Conservation (phyloP, 2,797 vertebrate genomes). For the Kryptolebias ocellatus region DNA sequence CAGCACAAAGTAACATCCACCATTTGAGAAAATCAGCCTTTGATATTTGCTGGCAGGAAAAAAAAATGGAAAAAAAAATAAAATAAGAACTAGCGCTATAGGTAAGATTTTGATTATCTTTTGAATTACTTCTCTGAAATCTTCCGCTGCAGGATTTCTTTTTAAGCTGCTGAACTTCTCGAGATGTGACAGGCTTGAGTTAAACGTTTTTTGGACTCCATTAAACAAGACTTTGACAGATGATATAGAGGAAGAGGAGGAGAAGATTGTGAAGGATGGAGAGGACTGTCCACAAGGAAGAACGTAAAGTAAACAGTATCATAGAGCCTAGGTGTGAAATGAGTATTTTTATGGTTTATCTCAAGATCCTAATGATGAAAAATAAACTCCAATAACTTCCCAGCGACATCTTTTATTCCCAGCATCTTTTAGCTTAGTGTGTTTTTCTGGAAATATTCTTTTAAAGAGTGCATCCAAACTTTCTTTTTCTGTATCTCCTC, state of each 20-base stretch:
- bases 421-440: not conserved
- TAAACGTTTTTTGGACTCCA: slow-evolving; percentile 40
- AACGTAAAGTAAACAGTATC: not conserved
- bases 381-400: not conserved
- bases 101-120: slow-evolving; percentile 19
- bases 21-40: slow-evolving; percentile 7
- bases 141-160: slow-evolving; percentile 29
- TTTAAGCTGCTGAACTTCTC: slow-evolving; percentile 27
- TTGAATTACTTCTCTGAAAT: slow-evolving; percentile 7
- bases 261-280: slow-evolving; percentile 12
- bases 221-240: slow-evolving; percentile 36
- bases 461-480: slow-evolving; percentile 5
- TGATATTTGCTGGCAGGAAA: not conserved
- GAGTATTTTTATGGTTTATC: not conserved
- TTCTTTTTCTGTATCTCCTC: slow-evolving; percentile 2
- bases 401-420: not conserved
- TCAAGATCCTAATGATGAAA: not conserved
- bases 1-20: slow-evolving; percentile 28
- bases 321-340: not conserved
- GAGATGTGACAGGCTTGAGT: slow-evolving; percentile 24
- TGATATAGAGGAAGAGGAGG: slow-evolving; percentile 13
- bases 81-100: slow-evolving; percentile 14
- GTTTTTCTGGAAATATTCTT: slow-evolving; percentile 5
- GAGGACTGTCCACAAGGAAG: slow-evolving; percentile 21
- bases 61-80: not conserved